Base-by-base conservation (phyloP, 2,797 vertebrate species). In the Knipowitschia caucasica region DNA sequence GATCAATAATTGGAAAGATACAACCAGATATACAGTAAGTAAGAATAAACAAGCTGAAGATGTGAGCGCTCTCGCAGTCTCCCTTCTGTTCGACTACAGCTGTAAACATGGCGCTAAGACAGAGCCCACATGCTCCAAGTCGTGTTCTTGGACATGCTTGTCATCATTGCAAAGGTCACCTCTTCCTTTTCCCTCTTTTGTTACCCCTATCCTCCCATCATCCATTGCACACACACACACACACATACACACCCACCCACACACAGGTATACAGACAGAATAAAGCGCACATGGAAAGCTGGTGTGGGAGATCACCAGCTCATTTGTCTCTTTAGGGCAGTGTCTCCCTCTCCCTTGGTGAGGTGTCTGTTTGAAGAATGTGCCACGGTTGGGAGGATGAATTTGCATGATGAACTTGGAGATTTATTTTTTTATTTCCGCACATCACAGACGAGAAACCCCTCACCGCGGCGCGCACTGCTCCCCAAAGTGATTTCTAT, bases 331-430 rank as follows among this genome's bases (percentile, higher is more conserved):
- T 89, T 88, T 87, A 89, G 81, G 84, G 71, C 83, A 89, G 82
- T 84, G 90, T 94, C 82, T 85, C 79, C 67, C 75, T 73, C 82
- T 81, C 82, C 81, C 83, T 83, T 92, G 92, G 91, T 92, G 92
- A 93, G 89, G 80, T 94, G 93, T 95, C 94, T 85, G 53, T 94
- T 94, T 98, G 94, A 97, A 93, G 92, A 96, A 96, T 97, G 93
- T 91, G 87, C 86, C 83, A 89, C 85, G 85, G 88, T 90, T 87
- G 88, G 84, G 87, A 90, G 93, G 91, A 93, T 92, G 92, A 86
- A 95, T 98, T 96, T 97, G 91, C 94, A 95, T 95, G 92, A 92
- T 91, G 88, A 89, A 90, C 91, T 87, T 83, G 75, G 70, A 12
- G 67, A 84, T 83, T 83, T 86, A 85, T 89, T 87, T 89, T 81